Base-by-base conservation (phyloP, 2,888 invertebrate genomes). In the Pyrrhia umbra region DNA sequence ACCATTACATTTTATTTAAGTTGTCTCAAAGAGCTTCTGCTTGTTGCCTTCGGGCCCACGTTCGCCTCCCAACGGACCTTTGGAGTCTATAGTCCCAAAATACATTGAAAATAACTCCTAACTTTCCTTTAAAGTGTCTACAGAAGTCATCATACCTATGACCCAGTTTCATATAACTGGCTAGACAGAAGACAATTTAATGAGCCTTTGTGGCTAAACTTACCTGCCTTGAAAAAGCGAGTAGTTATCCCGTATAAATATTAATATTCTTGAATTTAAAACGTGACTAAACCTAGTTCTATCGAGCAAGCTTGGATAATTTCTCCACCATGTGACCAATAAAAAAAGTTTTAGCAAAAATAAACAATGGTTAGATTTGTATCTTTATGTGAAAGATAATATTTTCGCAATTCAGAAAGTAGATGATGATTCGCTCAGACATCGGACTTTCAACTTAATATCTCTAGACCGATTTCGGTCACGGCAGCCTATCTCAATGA, bases 141-240 rank as follows among this genome's bases (percentile, higher is more conserved):
- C n/a, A n/a, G n/a, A n/a, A n/a, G n/a, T n/a, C n/a, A n/a, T n/a
- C n/a, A n/a, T 23, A 23, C 3, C 18, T n/a, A 45, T 34, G 4
- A 49, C 8, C 23, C 20, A 25, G 23, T 40, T 8, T 0, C n/a
- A 13, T 2, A 27, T 27, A 6, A 6, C 6, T 6, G 2, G 34
- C 34, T 34, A 34, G 3, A 34, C n/a, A n/a, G n/a, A n/a, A n/a
- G n/a, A 34, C 13, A n/a, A n/a, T 34, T 10, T 34, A n/a, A n/a
- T 4, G n/a, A 34, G n/a, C 13, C 34, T 34, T 34, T 13, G 30
- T 30, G 13, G 13, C 13, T 13, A 13, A 30, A 30, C 13, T 37
- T 47, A 37, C 16, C 43, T 49, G 23, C 69, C 54, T 68, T 68
- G 49, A 62, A 54, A 39, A 54, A 45, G 39, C 25, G 23, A 34